Evolutionary conservation across 2,888 invertebrate genomes (phyloP).

Genomic region (Polydesmus complanatus): DNA sequence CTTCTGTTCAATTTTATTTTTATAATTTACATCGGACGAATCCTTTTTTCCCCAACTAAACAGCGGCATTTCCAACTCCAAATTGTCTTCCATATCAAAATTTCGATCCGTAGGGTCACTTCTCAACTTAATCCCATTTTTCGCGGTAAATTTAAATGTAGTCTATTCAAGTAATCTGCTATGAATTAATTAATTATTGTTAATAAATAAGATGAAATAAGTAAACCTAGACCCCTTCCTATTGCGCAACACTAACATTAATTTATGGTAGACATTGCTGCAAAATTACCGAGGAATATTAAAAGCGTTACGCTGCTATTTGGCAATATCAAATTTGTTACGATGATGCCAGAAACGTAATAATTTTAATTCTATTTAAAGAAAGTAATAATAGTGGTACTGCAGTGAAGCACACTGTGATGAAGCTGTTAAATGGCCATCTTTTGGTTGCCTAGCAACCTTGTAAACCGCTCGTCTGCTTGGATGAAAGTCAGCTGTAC

Average conservation of each 20-base stretch:
- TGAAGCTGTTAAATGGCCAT: background rate
- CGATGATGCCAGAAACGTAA: too few relatives aligned
- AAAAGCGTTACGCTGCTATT: too few relatives aligned
- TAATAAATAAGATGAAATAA: too few relatives aligned
- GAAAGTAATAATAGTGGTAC: background rate
- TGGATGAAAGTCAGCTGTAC: too few relatives aligned
- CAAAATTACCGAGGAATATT: too few relatives aligned
- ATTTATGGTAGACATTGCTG: too few relatives aligned
- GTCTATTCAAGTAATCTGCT: background rate
- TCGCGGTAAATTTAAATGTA: background rate
- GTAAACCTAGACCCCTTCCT: too few relatives aligned
- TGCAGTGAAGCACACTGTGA: background rate
- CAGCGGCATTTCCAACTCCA: conserved; percentile 14
- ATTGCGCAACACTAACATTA: too few relatives aligned
- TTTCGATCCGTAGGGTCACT: background rate
- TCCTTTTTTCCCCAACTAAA: conserved; percentile 11
- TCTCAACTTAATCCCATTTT: background rate
- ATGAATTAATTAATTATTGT: too few relatives aligned
- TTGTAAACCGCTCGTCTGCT: too few relatives aligned
- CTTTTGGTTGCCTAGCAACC: background rate
- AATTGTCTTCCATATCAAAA: background rate
- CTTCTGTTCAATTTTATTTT: conserved; percentile 14
- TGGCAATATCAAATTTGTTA: too few relatives aligned
- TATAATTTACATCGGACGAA: conserved; percentile 4
- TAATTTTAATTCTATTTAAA: background rate